Base-by-base conservation (phyloP, 1,140 invertebrate species). In the Araneus ventricosus region DNA sequence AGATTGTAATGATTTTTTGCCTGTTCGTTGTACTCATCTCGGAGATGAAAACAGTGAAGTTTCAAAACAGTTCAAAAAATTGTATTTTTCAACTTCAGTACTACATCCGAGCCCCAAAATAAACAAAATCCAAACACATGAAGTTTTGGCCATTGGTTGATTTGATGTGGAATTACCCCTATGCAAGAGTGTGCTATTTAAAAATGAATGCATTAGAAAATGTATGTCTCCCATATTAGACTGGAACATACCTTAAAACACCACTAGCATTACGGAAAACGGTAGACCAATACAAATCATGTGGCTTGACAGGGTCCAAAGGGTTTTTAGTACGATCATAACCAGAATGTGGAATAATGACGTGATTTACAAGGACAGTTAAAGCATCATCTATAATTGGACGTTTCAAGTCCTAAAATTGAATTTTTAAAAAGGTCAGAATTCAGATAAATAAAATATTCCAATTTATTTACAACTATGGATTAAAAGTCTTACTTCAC, bases 211-310 rank as follows among this genome's bases (percentile, higher is more conserved):
- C 10, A 27, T 30, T n/a, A 67, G 27, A 30, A 67, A 80, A 41
- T 22, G 22, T 30, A 30, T 75, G 20, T 34, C 7, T 79, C 37
- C 30, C 20, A 20, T 39, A 37, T 8, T 45, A 8, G 41, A 45
- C 10, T 45, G 7, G 10, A 8, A 89, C 91, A 86, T 95, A 97
- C 97, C 97, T 97, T 59, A 99, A 96, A 52, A 99, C 98, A 61
- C 99, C 99, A 24, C 98, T 99, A 22, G 98, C 98, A 96, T 99
- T 99, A 94, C 99, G 97, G 95, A 99, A 99, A 34, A 99, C 98
- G 86, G 97, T 99, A 37, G 98, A 98, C 97, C 98, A 99, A 95
- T 98, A 99, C 24, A 98, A 98, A 94, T 99, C 98, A 87, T 93
- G 59, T 1, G 92, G 67, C 52, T 93, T 92, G 4, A 92, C 61